These are phyloP conservation scores for Drosophila erecta DNA, from an alignment of 1,140 invertebrate genomes.

Conservation along the genomic window DNA sequence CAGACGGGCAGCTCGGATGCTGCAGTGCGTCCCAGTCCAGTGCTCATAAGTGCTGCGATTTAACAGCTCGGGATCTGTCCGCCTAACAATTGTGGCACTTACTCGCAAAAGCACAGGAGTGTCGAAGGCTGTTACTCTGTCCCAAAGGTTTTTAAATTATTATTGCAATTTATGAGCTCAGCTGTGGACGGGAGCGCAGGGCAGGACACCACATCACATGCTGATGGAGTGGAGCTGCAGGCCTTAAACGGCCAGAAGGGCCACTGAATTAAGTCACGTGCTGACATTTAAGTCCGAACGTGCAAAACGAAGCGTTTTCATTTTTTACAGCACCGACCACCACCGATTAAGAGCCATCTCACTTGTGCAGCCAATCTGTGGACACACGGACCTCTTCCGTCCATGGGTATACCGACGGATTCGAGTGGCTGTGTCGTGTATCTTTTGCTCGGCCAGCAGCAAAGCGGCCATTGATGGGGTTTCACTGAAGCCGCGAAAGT, in stretches of 20 bases:
- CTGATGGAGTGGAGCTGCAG: conserved; percentile 8
- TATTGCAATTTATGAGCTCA: conserved; percentile 20
- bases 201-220: background rate
- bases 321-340: conserved; percentile 3
- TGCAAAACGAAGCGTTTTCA: conserved; percentile 63
- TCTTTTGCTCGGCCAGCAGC: conserved; percentile 42
- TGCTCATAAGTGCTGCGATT: background rate
- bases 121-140: no score
- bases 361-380: conserved; percentile 36
- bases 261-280: conserved; percentile 67
- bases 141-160: conserved; percentile 4
- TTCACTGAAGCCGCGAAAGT: background rate
- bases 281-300: conserved; percentile 79
- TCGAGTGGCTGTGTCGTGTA: conserved; percentile 31
- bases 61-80: conserved; percentile 33
- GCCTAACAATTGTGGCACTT: conserved; percentile 31
- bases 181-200: background rate
- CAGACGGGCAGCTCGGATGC: no score
- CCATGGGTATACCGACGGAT: background rate
- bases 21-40: no score
- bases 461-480: conserved; percentile 44
- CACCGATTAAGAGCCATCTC: conserved; percentile 39
- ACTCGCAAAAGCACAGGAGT: background rate
- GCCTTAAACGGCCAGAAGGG: conserved; percentile 1
- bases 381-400: background rate